phyloP scores from a whole-genome alignment of 2,888 invertebrate species.

The Aplocera efformata region DNA sequence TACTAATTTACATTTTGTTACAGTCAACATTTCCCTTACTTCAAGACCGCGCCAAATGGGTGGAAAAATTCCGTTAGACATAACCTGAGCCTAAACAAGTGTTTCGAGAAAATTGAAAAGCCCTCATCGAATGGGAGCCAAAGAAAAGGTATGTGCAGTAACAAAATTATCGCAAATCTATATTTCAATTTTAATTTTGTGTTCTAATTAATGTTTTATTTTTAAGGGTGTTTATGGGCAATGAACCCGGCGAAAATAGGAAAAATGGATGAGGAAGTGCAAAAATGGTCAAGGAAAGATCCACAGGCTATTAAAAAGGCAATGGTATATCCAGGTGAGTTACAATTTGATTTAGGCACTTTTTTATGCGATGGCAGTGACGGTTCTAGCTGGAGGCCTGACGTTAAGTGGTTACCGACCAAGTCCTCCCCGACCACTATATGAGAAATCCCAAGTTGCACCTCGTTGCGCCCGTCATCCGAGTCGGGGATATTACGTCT shows the following conservation, averaged over 20 bases:
- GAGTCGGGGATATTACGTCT: no score
- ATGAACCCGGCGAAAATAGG: conserved; percentile 96
- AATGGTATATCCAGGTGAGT: conserved; percentile 93
- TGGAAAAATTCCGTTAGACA: conserved; percentile 99
- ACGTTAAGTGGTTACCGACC: no score
- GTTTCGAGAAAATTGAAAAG: conserved; percentile 98
- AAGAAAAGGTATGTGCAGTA: conserved; percentile 82
- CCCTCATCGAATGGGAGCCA: conserved; percentile 93
- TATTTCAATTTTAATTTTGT: neutral
- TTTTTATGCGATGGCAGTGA: neutral
- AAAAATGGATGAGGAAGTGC: conserved; percentile 99
- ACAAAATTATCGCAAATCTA: neutral
- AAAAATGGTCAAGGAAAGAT: conserved; percentile 98
- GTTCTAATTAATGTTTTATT: conserved; percentile 15
- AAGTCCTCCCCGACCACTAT: no score
- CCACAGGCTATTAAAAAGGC: conserved; percentile 94
- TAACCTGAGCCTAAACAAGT: conserved; percentile 97
- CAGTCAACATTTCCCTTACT: conserved; percentile 98
- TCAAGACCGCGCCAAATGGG: conserved; percentile 98
- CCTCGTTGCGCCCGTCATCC: no score
- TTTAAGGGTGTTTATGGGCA: conserved; percentile 94
- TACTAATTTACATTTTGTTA: conserved; percentile 41
- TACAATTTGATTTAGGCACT: no score
- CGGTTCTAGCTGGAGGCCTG: no score
- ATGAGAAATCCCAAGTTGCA: no score